Evolutionary conservation across 2,113 vertebrate species (phyloP), one percentile per base, ranked within the genome.

Genomic region (Caranx melampygus): DNA sequence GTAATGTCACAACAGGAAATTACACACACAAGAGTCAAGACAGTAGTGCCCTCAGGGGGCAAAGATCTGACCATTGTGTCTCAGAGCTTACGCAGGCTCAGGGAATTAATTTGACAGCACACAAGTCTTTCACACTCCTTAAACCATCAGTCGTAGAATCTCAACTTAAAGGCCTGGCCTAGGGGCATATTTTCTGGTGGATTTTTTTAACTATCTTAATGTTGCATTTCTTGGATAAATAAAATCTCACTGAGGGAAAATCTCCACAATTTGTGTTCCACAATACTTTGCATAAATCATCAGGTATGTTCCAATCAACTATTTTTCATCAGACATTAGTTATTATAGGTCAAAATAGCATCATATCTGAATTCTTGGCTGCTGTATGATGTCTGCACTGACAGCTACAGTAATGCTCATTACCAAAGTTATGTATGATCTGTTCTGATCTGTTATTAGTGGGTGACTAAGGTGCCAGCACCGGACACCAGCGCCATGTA

Each of bases 1-100:
- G 72, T 13, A 15, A 63, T 86, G 83, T 83, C 88, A 89, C 62
- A 90, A 87, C 83, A 91, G 91, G 85, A 92, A 87, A 86, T 88
- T 77, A 67, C 63, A 83, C 71, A 67, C 65, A 34, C 14, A 42
- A 42, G 42, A 62, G 60, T 74, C 20, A 78, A 63, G 65, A 72
- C 79, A 69, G 68, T 52, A 14, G 51, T 49, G 78, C 63, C 74
- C 18, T 13, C 4, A 82, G 84, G 44, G 60, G 59, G 45, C 74
- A 45, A 68, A 42, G 42, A 69, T 61, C 64, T 78, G 82, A 79
- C 61, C 61, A 35, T 62, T 77, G 71, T 60, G 59, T 81, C 78
- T 84, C 78, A 81, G 74, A 86, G 59, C 71, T 78, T 61, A 72
- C 77, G 67, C 37, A 49, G 33, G 15, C 67, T 81, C 57, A 58